phyloP scores from a whole-genome alignment of 2,797 vertebrate species.

The Fringilla coelebs region DNA sequence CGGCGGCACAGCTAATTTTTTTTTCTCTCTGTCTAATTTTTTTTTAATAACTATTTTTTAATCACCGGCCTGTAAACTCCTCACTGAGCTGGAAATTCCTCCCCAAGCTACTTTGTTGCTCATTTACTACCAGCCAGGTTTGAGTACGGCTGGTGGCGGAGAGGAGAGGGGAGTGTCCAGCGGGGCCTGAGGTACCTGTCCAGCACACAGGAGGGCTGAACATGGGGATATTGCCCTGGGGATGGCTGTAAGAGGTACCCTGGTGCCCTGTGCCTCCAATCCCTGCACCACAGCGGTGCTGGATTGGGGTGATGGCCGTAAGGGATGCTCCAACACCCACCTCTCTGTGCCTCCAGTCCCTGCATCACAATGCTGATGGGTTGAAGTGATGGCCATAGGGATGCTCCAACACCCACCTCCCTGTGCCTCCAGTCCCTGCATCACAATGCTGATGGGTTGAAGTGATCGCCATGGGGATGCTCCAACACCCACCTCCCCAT shows the following conservation, averaged over 20 bases:
- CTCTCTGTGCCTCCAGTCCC: fast-evolving
- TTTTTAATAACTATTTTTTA: constrained; percentile 51
- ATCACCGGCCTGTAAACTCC: constrained; percentile 19
- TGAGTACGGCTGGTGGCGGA: fast-evolving
- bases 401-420: background rate
- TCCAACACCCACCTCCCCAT: background rate
- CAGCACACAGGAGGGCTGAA: background rate
- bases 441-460: fast-evolving
- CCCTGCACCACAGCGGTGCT: fast-evolving
- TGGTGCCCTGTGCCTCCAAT: background rate
- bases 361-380: background rate
- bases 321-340: fast-evolving
- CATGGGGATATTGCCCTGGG: background rate
- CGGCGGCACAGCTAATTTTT: background rate
- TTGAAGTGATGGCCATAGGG: background rate
- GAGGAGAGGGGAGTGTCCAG: background rate
- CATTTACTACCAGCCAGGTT: background rate
- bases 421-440: too few species aligned
- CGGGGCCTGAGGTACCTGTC: fast-evolving
- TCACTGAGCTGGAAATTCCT: constrained; percentile 3
- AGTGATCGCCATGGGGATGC: background rate
- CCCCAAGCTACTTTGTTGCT: background rate
- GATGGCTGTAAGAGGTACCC: background rate
- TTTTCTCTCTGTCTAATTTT: background rate
- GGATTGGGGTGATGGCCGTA: fast-evolving